Evolutionary conservation across 2,888 invertebrate species (phyloP), one percentile per base, ranked within the genome.

Genomic region (Glaucopsyche alexis): DNA sequence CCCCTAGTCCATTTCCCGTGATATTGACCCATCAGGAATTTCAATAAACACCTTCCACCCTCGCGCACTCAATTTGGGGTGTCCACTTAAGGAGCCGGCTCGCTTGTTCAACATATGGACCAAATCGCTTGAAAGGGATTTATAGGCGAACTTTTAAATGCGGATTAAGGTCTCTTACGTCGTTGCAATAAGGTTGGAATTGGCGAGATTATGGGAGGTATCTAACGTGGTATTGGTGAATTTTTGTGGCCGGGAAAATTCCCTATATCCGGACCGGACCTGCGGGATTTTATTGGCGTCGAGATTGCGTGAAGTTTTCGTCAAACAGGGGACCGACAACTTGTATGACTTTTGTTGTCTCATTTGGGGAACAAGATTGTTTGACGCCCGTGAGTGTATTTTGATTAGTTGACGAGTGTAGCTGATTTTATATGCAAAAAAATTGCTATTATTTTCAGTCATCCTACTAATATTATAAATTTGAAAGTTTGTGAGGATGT

Each of bases 31-130:
- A 84, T 80, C 85, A 87, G 88, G 91, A 91, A 91, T 91, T 88
- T 88, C 90, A 88, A 89, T 90, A 90, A 90, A 87, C 83, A 80
- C 85, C 85, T 88, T 86, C 84, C 85, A 87, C 89, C 89, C 87
- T 80, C 80, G 81, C 84, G 84, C 87, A 86, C 88, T 86, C 88
- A 87, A 87, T 87, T 88, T 87, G 80, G 91, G 91, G 91, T 88
- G 91, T 90, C 90, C 90, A 88, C 89, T 90, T 88, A 88, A 90
- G 88, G 86, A 87, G 88, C 84, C 85, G 83, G 85, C 82, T 88
- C 88, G 86, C 89, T 92, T 88, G 87, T 90, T 84, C 85, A 81
- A 89, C 92, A 90, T 91, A 91, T 90, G 92, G 87, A 82, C 82
- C 82, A 83, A 87, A 91, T 91, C 84, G 84, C 83, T 83, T 82